These are phyloP conservation scores for Pristionchus maxplancki DNA, from an alignment of 2,888 invertebrate genomes.

Conservation along the genomic window DNA sequence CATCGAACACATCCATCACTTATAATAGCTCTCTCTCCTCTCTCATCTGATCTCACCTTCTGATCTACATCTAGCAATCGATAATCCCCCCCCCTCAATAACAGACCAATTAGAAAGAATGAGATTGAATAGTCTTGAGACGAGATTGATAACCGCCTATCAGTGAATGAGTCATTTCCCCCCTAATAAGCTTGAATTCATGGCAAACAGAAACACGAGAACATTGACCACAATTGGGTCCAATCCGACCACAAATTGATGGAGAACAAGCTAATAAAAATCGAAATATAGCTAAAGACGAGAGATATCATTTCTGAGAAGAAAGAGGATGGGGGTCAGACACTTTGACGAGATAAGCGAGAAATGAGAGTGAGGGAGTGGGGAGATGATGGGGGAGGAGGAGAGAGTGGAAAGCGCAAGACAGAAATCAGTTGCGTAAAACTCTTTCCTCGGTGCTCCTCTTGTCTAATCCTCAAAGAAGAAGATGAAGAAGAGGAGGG, in stretches of 20 bases:
- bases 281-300: neutral
- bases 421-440: constrained; percentile 25
- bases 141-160: neutral
- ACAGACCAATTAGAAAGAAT: neutral
- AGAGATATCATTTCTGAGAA: neutral
- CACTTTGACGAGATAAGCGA: neutral
- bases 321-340: neutral
- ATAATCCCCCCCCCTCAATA: neutral
- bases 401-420: neutral
- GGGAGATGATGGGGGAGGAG: neutral
- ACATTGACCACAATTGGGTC: neutral
- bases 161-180: neutral
- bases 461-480: neutral
- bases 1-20: constrained; percentile 25
- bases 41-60: neutral
- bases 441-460: neutral
- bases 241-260: neutral
- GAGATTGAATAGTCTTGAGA: neutral
- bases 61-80: neutral
- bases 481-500: neutral
- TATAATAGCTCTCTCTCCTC: neutral
- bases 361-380: neutral
- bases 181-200: neutral
- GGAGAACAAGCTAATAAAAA: neutral
- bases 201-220: neutral